A percentile compares a stretch with the other conserved stretches of the same genome.
phyloP scores from a whole-genome alignment of 2,797 vertebrate species.

The Enteromius thamalakanensis region DNA sequence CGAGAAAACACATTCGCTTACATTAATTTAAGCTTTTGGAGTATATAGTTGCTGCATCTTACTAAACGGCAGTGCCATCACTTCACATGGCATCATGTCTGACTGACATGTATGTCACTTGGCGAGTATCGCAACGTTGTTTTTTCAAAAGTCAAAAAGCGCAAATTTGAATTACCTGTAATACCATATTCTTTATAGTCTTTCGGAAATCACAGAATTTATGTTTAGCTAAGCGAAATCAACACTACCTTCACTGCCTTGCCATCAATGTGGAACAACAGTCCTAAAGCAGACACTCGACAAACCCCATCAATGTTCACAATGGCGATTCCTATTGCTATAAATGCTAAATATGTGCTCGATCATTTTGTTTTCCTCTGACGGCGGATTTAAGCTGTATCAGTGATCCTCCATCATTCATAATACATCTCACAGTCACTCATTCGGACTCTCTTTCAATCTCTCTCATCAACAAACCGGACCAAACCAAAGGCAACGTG shows the following conservation, averaged over 20 bases:
- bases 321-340: constrained; percentile 36
- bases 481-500: constrained; percentile 86
- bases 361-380: neutral
- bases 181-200: neutral
- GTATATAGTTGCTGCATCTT: neutral
- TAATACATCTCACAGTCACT: constrained; percentile 63
- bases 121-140: neutral
- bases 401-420: constrained; percentile 62
- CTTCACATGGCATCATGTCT: neutral
- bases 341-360: constrained; percentile 27
- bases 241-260: neutral
- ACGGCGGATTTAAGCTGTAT: neutral
- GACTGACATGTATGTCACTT: constrained; percentile 6
- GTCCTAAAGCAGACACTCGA: constrained; percentile 28
- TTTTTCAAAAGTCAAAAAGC: constrained; percentile 6
- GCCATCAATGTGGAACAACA: constrained; percentile 35
- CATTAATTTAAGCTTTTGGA: neutral
- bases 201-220: neutral
- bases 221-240: neutral
- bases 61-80: neutral
- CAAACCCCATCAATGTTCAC: constrained; percentile 44
- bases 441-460: constrained; percentile 73
- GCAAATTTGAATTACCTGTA: neutral
- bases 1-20: neutral
- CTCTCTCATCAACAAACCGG: constrained; percentile 81